phyloP scores from a whole-genome alignment of 2,888 invertebrate species.

The Drosophila lacicola region DNA sequence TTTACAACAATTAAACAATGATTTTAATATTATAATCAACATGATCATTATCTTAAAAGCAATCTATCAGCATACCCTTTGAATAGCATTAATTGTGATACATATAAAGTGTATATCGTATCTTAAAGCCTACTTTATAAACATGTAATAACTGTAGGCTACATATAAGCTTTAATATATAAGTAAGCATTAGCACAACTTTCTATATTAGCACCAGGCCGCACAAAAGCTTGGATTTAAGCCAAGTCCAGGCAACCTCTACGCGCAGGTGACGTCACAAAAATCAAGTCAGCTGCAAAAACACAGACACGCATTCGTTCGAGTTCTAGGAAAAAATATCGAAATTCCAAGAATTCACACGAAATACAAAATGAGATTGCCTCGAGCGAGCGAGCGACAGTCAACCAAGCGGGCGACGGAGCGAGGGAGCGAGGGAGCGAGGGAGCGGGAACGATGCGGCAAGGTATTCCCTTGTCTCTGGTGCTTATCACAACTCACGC shows the following conservation, averaged over 20 bases:
- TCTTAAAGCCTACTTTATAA: not conserved
- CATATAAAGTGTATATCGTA: not conserved
- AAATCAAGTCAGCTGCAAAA: slow-evolving; percentile 19
- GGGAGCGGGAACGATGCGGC: slow-evolving; percentile 27
- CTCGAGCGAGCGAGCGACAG: slow-evolving; percentile 23
- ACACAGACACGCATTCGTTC: slow-evolving; percentile 30
- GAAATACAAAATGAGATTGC: slow-evolving; percentile 73
- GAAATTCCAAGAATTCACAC: slow-evolving; percentile 83
- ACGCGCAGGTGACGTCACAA: slow-evolving; percentile 60
- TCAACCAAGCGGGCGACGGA: slow-evolving; percentile 9
- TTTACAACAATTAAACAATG: too few species aligned
- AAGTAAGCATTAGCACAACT: slow-evolving; percentile 5
- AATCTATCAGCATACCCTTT: too few species aligned
- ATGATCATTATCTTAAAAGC: too few species aligned
- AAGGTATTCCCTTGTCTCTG: slow-evolving; percentile 83
- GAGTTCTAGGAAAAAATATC: slow-evolving; percentile 83
- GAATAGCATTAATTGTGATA: too few species aligned
- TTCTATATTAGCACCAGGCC: slow-evolving; percentile 10
- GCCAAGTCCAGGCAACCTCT: not conserved
- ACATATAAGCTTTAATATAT: not conserved
- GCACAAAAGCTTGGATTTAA: not conserved
- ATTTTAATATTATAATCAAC: too few species aligned
- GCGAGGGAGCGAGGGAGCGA: not conserved
- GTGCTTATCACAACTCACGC: slow-evolving; percentile 78
- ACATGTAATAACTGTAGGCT: not conserved